Conservation (phyloP, 2,888 invertebrate genomes). For the Megastigmus dorsalis region DNA sequence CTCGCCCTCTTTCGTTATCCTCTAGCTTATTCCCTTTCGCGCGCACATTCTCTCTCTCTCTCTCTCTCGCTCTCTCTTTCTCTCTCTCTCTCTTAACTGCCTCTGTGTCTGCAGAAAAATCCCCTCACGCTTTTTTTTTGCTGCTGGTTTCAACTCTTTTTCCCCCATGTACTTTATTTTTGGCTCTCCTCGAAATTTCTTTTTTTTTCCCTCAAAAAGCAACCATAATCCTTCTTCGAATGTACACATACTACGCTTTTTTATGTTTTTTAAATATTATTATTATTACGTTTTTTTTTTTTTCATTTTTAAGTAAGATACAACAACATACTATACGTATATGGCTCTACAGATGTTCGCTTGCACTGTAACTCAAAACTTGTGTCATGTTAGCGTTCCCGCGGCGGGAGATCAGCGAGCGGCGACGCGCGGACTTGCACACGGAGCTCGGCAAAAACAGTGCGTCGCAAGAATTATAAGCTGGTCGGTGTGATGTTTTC, state of each 20-base stretch:
- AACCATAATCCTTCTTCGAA: conserved; percentile 71
- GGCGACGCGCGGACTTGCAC: conserved; percentile 27
- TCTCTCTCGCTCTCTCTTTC: conserved; percentile 52
- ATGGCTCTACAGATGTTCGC: conserved; percentile 75
- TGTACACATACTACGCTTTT: conserved; percentile 70
- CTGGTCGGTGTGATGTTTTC: background rate
- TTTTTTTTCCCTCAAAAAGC: no score
- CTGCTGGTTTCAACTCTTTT: conserved; percentile 50
- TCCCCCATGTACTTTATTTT: conserved; percentile 48
- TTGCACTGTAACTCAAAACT: conserved; percentile 74
- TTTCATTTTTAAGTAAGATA: conserved; percentile 52
- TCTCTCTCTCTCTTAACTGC: conserved; percentile 33
- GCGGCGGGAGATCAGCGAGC: conserved; percentile 40
- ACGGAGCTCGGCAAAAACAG: no score
- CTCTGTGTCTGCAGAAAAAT: conserved; percentile 52
- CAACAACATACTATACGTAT: conserved; percentile 73
- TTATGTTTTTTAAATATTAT: conserved; percentile 44
- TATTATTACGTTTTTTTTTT: conserved; percentile 36
- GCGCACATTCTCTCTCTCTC: conserved; percentile 48
- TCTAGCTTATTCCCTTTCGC: conserved; percentile 50
- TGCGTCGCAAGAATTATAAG: background rate
- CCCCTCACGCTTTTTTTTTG: conserved; percentile 58
- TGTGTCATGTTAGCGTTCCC: conserved; percentile 67
- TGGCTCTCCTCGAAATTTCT: conserved; percentile 57
- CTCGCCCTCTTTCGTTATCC: conserved; percentile 53